A percentile compares a stretch with the other conserved stretches of the same genome.
Evolutionary conservation across 1,140 invertebrate species (phyloP).

Genomic region (Papilio machaon): DNA sequence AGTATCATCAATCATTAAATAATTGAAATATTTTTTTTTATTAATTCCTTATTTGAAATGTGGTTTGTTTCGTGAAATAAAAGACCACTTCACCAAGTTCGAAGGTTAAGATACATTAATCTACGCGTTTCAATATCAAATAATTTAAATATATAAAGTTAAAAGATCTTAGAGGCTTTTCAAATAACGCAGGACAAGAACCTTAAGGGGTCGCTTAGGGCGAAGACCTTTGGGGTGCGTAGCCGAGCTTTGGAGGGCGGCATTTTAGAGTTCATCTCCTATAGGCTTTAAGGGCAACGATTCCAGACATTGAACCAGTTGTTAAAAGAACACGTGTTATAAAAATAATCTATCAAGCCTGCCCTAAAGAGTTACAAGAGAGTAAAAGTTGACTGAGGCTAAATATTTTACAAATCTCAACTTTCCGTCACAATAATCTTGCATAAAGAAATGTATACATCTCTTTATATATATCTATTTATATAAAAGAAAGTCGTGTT

Average conservation of each 20-base stretch:
- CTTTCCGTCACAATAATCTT: too few relatives aligned
- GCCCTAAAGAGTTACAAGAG: neutral
- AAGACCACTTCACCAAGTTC: neutral
- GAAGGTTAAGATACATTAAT: neutral
- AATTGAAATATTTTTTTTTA: too few relatives aligned
- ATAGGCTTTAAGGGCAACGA: constrained; percentile 6
- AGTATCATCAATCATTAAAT: too few relatives aligned
- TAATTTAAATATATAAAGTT: neutral
- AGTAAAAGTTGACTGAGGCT: too few relatives aligned
- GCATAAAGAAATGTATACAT: too few relatives aligned
- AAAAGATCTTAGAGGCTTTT: neutral
- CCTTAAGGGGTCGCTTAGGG: constrained; percentile 10
- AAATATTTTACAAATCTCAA: too few relatives aligned
- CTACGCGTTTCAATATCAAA: neutral
- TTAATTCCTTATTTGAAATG: too few relatives aligned
- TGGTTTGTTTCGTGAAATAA: neutral
- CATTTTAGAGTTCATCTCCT: constrained; percentile 17
- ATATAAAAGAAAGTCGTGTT: too few relatives aligned
- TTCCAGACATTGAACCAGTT: neutral
- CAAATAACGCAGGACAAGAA: constrained; percentile 19
- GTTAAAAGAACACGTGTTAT: neutral
- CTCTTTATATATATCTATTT: too few relatives aligned
- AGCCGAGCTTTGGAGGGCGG: constrained; percentile 9
- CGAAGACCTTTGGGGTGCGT: constrained; percentile 28
- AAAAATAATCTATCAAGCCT: neutral